Percentiles rank a stretch among this genome's conserved stretches.
Evolutionary conservation across 1,140 invertebrate species (phyloP).

Genomic region (Hydropsyche tenuis): DNA sequence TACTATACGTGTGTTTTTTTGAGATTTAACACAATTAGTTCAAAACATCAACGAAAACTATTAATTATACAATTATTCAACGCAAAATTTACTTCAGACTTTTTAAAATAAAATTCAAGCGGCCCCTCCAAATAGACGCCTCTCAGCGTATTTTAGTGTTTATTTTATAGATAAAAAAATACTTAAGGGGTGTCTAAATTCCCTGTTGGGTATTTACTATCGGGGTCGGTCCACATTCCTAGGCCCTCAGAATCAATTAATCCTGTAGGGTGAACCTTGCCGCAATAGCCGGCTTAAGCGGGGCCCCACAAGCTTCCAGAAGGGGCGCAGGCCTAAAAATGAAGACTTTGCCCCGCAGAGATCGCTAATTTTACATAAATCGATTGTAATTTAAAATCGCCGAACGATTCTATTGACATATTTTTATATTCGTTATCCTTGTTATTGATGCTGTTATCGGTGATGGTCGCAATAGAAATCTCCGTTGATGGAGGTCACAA

Average conservation of each 20-base stretch:
- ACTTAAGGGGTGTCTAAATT: constrained; percentile 11
- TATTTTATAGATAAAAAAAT: constrained; percentile 35
- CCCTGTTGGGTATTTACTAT: constrained; percentile 36
- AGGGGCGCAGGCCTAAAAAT: neutral
- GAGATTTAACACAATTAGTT: too few species aligned
- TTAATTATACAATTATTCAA: too few species aligned
- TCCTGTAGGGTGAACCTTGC: constrained; percentile 5
- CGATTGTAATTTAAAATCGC: neutral
- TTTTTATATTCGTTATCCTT: too few species aligned
- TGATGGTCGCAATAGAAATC: too few species aligned
- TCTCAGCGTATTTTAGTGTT: constrained; percentile 6
- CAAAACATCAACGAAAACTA: too few species aligned
- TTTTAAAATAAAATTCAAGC: too few species aligned
- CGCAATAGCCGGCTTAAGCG: constrained; percentile 36
- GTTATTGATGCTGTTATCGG: too few species aligned
- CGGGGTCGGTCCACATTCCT: constrained; percentile 19
- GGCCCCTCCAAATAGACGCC: too few species aligned
- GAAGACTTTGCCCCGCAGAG: neutral
- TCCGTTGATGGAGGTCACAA: constrained; percentile 1
- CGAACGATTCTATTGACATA: neutral
- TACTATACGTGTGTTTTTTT: too few species aligned
- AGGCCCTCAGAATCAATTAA: constrained; percentile 36
- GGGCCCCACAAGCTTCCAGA: constrained; percentile 13
- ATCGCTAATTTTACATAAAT: constrained; percentile 5
- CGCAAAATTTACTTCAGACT: too few species aligned